Evolutionary conservation across 2,113 vertebrate species (phyloP), one percentile per base, ranked within the genome.

Genomic region (Corydoras sp.): DNA sequence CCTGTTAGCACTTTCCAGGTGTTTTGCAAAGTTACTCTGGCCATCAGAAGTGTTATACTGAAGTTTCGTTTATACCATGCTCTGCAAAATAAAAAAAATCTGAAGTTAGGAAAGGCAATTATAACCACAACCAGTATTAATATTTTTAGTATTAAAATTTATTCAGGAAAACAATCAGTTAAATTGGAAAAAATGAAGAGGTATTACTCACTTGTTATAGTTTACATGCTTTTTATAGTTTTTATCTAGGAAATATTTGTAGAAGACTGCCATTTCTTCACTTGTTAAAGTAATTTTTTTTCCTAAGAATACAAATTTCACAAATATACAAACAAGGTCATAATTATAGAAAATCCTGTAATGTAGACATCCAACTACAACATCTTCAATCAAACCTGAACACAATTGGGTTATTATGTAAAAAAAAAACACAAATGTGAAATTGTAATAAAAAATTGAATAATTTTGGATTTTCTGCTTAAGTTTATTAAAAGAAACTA

Each of bases 221-320:
- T 67, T 75, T 75, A 90, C 75, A 61, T 97, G 95, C 80, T 92
- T 95, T 73, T 65, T 82, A 58, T 87, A 89, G 86, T 97, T 98
- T 84, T 83, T 90, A 74, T 90, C 92, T 69, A 98, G 85, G 81
- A 99, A 98, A 60, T 84, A 85, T 88, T 94, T 95, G 85, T 98
- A 98, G 78, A 98, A 99, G 31, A 90, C 86, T 18, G 95, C 92
- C 95, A 98, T 98, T 81, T 96, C 93, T 76, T 98, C 94, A 65
- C 88, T 92, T 79, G 65, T 86, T 77, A 98, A 65, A 7, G 83
- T 76, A 54, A 81, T 84, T 78, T 89, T 93, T 0, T 86, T 88
- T 76, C 95, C 96, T 98, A 71, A 13, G 30, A 10, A 11, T 63
- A 51, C 7, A 58, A 49, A 14, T 24, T 24, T 24, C 18, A 24